A percentile compares a stretch with the other conserved stretches of the same genome.
Evolutionary conservation across 2,888 invertebrate species (phyloP).

Genomic region (Phyllotreta striolata): DNA sequence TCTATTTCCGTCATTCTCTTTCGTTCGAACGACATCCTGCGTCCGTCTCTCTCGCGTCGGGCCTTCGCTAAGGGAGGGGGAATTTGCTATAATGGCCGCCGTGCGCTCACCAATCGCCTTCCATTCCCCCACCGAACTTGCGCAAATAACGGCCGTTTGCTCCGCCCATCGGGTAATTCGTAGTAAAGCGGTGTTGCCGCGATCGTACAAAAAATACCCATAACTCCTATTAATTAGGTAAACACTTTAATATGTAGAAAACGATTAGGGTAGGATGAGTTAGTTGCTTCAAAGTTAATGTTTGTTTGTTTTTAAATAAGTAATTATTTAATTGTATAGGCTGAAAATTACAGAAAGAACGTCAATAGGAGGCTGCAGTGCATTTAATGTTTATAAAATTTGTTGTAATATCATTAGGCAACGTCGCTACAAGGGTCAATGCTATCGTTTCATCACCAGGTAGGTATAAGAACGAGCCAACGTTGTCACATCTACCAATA

Average conservation of each 20-base stretch:
- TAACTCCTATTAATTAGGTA: too few relatives aligned
- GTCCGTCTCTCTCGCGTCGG: neutral
- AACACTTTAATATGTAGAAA: too few relatives aligned
- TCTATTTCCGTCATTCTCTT: conserved; percentile 14
- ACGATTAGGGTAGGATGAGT: too few relatives aligned
- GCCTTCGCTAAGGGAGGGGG: conserved; percentile 18
- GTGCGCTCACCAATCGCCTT: conserved; percentile 24
- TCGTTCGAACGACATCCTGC: neutral
- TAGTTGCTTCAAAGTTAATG: too few relatives aligned
- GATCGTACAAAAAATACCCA: too few relatives aligned
- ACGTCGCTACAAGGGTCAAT: conserved; percentile 29
- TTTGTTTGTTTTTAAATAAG: too few relatives aligned
- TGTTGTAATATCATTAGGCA: neutral
- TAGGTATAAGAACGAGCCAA: neutral
- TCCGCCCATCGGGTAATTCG: conserved; percentile 22
- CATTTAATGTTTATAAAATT: neutral
- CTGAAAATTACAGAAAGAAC: neutral
- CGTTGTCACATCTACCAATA: neutral
- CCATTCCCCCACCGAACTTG: conserved; percentile 15
- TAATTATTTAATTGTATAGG: too few relatives aligned
- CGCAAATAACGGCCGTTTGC: conserved; percentile 19
- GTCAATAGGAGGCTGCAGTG: neutral
- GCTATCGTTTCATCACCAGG: conserved; percentile 30
- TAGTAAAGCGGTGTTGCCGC: conserved; percentile 18
- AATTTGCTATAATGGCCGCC: conserved; percentile 37